Percentiles rank a stretch among this genome's conserved stretches.
Evolutionary conservation across 2,888 invertebrate genomes (phyloP).

Genomic region (Tyria jacobaeae): DNA sequence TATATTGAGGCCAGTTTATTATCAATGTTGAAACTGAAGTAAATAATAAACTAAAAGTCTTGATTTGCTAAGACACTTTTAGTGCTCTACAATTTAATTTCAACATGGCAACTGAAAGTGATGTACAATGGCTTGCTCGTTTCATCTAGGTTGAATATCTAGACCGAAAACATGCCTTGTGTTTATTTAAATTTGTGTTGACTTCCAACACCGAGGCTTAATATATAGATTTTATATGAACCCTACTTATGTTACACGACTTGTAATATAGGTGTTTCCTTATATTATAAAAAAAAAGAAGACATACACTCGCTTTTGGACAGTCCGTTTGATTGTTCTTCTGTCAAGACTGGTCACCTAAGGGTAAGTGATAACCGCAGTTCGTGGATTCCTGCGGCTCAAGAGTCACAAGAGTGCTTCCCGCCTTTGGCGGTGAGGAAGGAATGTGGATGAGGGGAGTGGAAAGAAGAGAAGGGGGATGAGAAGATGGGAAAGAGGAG

Average conservation of each 20-base stretch:
- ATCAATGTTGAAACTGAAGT: neutral
- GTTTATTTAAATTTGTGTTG: constrained; percentile 4
- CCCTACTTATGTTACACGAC: neutral
- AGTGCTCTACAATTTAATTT: constrained; percentile 8
- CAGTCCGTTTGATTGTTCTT: too few relatives aligned
- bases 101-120: constrained; percentile 2
- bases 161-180: constrained; percentile 27
- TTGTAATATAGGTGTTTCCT: neutral
- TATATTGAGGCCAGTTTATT: too few relatives aligned
- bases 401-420: too few relatives aligned
- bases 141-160: constrained; percentile 27
- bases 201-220: neutral
- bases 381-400: too few relatives aligned
- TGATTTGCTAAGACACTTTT: constrained; percentile 6
- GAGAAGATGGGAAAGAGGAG: too few relatives aligned
- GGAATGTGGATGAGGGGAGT: too few relatives aligned
- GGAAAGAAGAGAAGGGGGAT: too few relatives aligned
- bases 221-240: neutral
- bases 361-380: too few relatives aligned
- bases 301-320: too few relatives aligned
- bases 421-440: too few relatives aligned
- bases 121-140: constrained; percentile 8
- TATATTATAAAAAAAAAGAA: neutral
- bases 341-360: too few relatives aligned
- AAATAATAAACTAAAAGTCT: constrained; percentile 3